Evolutionary conservation across 1,140 invertebrate species (phyloP).

Genomic region (Polyergus mexicanus): DNA sequence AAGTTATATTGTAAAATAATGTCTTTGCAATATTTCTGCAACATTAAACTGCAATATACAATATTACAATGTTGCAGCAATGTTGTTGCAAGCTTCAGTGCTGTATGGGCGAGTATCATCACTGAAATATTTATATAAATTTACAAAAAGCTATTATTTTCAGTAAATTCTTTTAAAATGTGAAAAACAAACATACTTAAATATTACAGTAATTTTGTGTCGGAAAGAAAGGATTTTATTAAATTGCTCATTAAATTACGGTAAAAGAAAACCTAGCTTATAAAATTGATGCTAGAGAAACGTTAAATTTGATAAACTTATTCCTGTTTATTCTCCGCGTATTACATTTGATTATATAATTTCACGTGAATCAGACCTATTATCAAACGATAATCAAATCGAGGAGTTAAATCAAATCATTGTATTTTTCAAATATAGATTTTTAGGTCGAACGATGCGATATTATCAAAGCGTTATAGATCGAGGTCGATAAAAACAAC

Average conservation of each 20-base stretch:
- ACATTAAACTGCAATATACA: too few species aligned
- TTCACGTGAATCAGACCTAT: background rate
- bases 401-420: background rate
- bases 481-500: constrained; percentile 4
- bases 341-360: background rate
- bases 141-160: background rate
- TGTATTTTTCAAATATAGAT: background rate
- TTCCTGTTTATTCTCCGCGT: background rate
- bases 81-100: too few species aligned
- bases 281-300: background rate
- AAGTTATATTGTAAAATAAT: too few species aligned
- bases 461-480: background rate
- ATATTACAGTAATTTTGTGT: background rate
- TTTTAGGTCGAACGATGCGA: background rate
- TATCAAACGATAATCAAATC: background rate
- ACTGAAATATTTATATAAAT: constrained; percentile 6
- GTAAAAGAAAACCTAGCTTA: background rate
- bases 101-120: background rate
- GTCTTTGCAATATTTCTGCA: too few species aligned
- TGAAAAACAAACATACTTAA: background rate
- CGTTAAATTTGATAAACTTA: background rate
- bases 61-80: too few species aligned
- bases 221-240: background rate
- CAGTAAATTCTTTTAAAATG: background rate
- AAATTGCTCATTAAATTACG: background rate